Base-by-base conservation (phyloP, 2,797 vertebrate species). In the Artibeus lituratus region DNA sequence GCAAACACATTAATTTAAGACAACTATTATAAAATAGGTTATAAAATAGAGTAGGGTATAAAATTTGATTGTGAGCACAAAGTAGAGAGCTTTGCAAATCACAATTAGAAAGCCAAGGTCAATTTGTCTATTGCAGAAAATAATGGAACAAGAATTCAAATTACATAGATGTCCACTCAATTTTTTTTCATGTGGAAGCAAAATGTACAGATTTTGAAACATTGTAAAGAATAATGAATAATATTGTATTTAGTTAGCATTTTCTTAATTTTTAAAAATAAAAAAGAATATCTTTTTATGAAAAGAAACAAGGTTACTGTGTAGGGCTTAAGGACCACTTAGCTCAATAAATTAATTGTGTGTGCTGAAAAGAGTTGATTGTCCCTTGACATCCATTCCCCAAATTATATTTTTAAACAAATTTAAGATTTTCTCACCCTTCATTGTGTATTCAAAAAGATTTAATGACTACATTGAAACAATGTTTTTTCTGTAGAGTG, bases 41-140 rank as follows among this genome's bases (percentile, higher is more conserved):
- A 16, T 89, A 92, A 84, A 80, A 42, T 37, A 83, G n/a, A 89
- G 19, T 14, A 0, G 26, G 57, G 78, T 95, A 72, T 98, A 98
- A 98, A 98, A 98, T 97, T 98, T 95, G 90, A 81, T 82, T 89
- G 39, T 88, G 80, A 97, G 94, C 93, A 65, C 5, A 83, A 87
- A 96, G 81, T 47, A 95, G 24, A 90, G 73, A 59, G 32, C 85
- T 90, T 47, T 93, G 85, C 76, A 98, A 97, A 97, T 98, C 92
- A 96, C 92, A 91, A 94, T 96, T 96, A 97, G 85, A 92, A 96
- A 97, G 91, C 70, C 92, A 97, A 67, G 62, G 95, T 97, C 92
- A 95, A 80, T 96, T 97, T 97, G 39, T 91, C 42, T 81, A 72
- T 47, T 57, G 73, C 85, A 90, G 78, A 88, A 76, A 94, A 94